A percentile compares a stretch with the other conserved stretches of the same genome.
phyloP scores from a whole-genome alignment of 2,797 vertebrate species.

The Triplophysa yarkandensis region DNA sequence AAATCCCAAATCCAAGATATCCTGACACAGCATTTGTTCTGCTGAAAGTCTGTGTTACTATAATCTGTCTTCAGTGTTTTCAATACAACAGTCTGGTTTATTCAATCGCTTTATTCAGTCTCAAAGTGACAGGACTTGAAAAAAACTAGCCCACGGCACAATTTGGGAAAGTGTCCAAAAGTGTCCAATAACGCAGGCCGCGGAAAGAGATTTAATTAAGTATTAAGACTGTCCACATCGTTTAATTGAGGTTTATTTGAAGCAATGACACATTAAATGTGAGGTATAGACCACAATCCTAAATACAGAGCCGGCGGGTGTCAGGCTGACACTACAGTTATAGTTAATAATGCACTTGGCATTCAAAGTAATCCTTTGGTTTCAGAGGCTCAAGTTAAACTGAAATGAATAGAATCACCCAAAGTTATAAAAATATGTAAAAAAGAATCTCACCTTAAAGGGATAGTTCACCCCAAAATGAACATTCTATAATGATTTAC shows the following conservation, averaged over 20 bases:
- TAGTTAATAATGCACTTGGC: slow-evolving; percentile 11
- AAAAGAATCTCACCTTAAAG: slow-evolving; percentile 22
- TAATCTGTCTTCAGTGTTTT: neutral
- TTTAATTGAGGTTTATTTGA: slow-evolving; percentile 38
- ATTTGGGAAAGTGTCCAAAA: slow-evolving; percentile 5
- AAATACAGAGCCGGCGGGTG: slow-evolving; percentile 19
- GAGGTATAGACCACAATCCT: slow-evolving; percentile 18
- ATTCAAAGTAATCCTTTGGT: slow-evolving; percentile 28
- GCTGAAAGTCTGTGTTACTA: neutral
- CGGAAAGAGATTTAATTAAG: slow-evolving; percentile 30
- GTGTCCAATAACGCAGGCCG: slow-evolving; percentile 6
- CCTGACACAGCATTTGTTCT: neutral
- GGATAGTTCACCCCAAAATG: too few relatives aligned
- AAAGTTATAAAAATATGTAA: neutral
- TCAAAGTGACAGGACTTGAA: slow-evolving; percentile 11
- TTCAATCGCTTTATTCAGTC: neutral
- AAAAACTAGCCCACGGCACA: slow-evolving; percentile 20
- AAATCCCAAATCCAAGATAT: too few relatives aligned
- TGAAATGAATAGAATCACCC: slow-evolving; percentile 14
- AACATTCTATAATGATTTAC: too few relatives aligned
- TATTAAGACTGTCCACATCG: slow-evolving; percentile 26
- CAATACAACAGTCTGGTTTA: neutral
- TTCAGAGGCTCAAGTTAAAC: neutral
- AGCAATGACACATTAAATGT: slow-evolving; percentile 25
- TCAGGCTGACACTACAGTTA: slow-evolving; percentile 13